These are phyloP conservation scores for Onychostruthus taczanowskii DNA, from an alignment of 2,113 vertebrate genomes.

Conservation along the genomic window DNA sequence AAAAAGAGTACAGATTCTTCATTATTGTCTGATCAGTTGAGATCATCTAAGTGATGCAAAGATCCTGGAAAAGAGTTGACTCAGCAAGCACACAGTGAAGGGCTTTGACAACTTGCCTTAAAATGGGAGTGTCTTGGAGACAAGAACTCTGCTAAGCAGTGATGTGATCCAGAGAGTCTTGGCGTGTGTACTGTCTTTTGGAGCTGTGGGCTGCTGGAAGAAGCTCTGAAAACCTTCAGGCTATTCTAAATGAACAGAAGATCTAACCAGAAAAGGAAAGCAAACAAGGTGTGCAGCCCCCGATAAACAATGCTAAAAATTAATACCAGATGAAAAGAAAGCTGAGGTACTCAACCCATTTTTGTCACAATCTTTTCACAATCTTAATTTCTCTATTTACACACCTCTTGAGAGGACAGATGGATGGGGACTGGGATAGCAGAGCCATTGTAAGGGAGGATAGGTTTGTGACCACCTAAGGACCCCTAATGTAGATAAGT, in stretches of 20 bases:
- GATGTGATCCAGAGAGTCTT: background rate
- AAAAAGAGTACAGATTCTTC: background rate
- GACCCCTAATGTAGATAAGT: background rate
- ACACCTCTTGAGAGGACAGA: background rate
- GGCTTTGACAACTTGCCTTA: background rate
- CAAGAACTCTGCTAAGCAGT: background rate
- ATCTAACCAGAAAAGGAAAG: background rate
- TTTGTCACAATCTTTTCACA: background rate
- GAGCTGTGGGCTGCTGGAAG: background rate
- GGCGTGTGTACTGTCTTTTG: background rate
- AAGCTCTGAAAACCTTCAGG: background rate
- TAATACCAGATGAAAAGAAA: background rate
- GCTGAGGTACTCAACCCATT: background rate
- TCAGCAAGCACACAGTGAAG: background rate
- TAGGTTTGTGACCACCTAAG: background rate
- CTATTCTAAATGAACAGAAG: background rate
- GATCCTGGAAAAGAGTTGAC: background rate
- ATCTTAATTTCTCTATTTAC: background rate
- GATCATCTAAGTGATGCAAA: background rate
- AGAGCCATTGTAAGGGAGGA: background rate
- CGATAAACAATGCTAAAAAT: background rate
- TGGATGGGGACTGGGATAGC: background rate
- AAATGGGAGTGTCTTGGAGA: background rate
- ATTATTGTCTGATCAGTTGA: background rate
- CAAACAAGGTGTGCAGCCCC: background rate